Evolutionary conservation across 2,888 invertebrate species (phyloP).

Genomic region (Drosophila falleni): DNA sequence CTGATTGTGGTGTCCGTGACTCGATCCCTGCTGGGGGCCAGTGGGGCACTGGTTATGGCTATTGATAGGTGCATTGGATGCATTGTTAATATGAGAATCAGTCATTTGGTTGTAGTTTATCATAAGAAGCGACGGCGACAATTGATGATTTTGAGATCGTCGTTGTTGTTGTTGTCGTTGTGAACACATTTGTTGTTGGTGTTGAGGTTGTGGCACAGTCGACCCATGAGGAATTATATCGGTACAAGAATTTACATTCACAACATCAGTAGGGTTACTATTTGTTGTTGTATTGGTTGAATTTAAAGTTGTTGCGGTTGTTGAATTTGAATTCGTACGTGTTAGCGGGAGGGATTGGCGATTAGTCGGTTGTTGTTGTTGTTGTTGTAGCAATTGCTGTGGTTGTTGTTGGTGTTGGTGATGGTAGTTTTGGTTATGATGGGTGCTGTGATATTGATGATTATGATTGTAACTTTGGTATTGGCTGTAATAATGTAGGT

Average conservation of each 20-base stretch:
- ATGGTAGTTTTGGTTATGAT: slow-evolving; percentile 50
- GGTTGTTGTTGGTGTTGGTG: slow-evolving; percentile 50
- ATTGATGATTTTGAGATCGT: slow-evolving; percentile 50
- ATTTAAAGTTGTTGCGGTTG: slow-evolving; percentile 85
- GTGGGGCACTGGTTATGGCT: slow-evolving; percentile 67
- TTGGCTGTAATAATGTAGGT: slow-evolving; percentile 35
- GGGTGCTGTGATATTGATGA: slow-evolving; percentile 56
- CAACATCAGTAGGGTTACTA: slow-evolving; percentile 85
- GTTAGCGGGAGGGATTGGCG: slow-evolving; percentile 84
- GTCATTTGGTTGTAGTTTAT: slow-evolving; percentile 66
- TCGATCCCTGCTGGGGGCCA: slow-evolving; percentile 35
- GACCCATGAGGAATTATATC: slow-evolving; percentile 84
- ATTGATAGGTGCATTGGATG: slow-evolving; percentile 69
- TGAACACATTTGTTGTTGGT: slow-evolving; percentile 60
- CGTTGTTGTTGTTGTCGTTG: slow-evolving; percentile 58
- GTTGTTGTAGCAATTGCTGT: slow-evolving; percentile 59
- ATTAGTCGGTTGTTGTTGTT: slow-evolving; percentile 83
- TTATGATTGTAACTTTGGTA: slow-evolving; percentile 43
- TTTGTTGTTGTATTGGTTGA: slow-evolving; percentile 84
- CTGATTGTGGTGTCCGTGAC: slow-evolving; percentile 63
- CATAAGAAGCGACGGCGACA: slow-evolving; percentile 57
- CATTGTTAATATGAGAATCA: slow-evolving; percentile 72
- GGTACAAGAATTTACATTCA: slow-evolving; percentile 85
- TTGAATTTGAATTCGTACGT: slow-evolving; percentile 84
- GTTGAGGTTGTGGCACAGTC: slow-evolving; percentile 54